Evolutionary conservation across 2,888 invertebrate species (phyloP), one percentile per base, ranked within the genome.

Genomic region (Chymomyza fuscimana): DNA sequence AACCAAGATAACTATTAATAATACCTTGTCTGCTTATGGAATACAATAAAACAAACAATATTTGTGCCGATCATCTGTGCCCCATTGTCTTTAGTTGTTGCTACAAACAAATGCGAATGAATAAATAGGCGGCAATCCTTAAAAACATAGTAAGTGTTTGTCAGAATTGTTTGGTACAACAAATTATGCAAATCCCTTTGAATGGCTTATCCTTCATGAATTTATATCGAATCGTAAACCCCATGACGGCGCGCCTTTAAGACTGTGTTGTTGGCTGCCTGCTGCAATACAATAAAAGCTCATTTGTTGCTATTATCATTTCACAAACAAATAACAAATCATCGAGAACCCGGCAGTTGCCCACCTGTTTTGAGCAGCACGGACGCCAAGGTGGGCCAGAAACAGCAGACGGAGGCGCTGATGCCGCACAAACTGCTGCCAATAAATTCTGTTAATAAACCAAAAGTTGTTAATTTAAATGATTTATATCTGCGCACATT

Each of bases 381-480:
- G 5, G 10, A 51, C 3, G 61, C 61, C 52, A 60, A 15, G 25
- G n/a, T 22, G 51, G 9, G 71, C 83, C 84, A 79, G 64, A 74
- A 67, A 73, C 69, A 72, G 65, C 63, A 69, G 69, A 86, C 73
- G 32, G 61, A 73, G 64, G 73, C 72, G 80, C 85, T 80, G 87
- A 82, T 87, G 80, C 88, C 80, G 78, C 86, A 87, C 82, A 85
- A 85, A 82, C 76, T 70, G 81, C 77, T 90, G 89, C 88, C 90
- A 89, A 89, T 89, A 89, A 89, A 90, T 89, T 90, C 82, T 84
- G 87, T 89, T 88, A 90, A 90, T 88, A 89, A 84, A 89, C 87
- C 85, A 86, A 89, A 89, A 89, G 87, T 83, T 89, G 90, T 90
- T 90, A 89, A 90, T 90, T 90, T 88, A 82, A 90, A 90, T 89